These are phyloP conservation scores for Neosalanx taihuensis DNA, from an alignment of 2,797 vertebrate genomes.

Conservation along the genomic window DNA sequence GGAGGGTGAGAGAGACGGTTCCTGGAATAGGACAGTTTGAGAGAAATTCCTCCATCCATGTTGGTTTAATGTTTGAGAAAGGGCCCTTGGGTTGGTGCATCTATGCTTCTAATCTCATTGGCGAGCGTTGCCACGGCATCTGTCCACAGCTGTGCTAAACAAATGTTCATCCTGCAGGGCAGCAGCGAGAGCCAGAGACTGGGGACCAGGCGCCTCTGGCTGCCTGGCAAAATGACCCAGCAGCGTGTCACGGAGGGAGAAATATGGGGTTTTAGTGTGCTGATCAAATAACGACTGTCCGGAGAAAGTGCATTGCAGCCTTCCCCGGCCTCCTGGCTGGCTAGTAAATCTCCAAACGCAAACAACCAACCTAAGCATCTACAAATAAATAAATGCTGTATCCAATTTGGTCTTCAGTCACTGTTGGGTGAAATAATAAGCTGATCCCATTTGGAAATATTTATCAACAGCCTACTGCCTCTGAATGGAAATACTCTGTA, in stretches of 20 bases:
- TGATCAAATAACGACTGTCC: constrained; percentile 65
- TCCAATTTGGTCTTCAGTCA: constrained; percentile 71
- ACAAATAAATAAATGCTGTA: constrained; percentile 68
- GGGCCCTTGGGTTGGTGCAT: neutral
- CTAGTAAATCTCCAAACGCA: constrained; percentile 64
- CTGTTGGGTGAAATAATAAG: constrained; percentile 75
- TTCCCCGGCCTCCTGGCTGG: constrained; percentile 58
- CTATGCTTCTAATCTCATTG: constrained; percentile 23
- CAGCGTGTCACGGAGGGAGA: constrained; percentile 41
- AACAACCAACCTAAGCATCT: constrained; percentile 64
- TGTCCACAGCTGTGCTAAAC: constrained; percentile 23
- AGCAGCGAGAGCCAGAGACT: constrained; percentile 1
- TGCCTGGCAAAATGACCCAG: constrained; percentile 50
- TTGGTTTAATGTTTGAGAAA: constrained; percentile 28
- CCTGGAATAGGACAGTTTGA: neutral
- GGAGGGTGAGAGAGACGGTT: neutral
- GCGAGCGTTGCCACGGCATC: constrained; percentile 20
- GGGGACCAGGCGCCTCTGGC: constrained; percentile 39
- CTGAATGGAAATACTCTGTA: constrained; percentile 60
- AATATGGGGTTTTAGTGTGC: constrained; percentile 58
- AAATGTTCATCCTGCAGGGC: constrained; percentile 38
- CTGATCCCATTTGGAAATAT: constrained; percentile 75
- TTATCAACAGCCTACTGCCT: constrained; percentile 68
- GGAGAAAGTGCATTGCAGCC: constrained; percentile 51
- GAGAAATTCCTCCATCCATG: neutral